These are phyloP conservation scores for Calameuta filiformis DNA, from an alignment of 2,888 invertebrate species.

Conservation along the genomic window DNA sequence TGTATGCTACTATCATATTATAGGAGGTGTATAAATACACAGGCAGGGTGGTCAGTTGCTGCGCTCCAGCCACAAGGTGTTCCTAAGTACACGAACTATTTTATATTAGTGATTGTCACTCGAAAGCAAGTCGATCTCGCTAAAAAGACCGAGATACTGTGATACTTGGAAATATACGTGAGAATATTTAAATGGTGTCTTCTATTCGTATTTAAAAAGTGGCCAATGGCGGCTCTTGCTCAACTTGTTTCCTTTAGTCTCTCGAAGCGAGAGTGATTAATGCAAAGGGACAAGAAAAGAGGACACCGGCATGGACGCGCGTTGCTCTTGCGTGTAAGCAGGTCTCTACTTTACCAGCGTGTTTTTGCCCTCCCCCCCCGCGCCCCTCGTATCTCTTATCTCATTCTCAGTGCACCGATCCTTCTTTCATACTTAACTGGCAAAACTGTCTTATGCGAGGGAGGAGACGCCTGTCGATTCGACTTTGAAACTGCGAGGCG, in stretches of 20 bases:
- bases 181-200: not conserved
- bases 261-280: no score
- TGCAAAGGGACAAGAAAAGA: no score
- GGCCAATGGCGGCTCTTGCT: not conserved
- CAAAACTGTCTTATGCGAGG: not conserved
- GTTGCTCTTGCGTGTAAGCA: not conserved
- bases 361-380: no score
- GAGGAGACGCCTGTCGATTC: not conserved
- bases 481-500: not conserved
- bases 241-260: no score
- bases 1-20: no score
- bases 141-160: constrained; percentile 30
- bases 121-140: not conserved
- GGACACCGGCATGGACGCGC: no score
- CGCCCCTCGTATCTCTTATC: no score
- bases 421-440: no score
- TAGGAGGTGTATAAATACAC: no score
- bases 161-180: constrained; percentile 42
- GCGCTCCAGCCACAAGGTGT: not conserved
- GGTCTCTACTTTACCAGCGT: not conserved
- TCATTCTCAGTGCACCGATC: no score
- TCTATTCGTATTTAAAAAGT: not conserved
- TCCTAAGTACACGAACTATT: not conserved
- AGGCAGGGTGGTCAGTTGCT: not conserved
- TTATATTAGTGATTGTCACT: not conserved